phyloP scores from a whole-genome alignment of 2,113 vertebrate genomes.

The Regulus satrapa region DNA sequence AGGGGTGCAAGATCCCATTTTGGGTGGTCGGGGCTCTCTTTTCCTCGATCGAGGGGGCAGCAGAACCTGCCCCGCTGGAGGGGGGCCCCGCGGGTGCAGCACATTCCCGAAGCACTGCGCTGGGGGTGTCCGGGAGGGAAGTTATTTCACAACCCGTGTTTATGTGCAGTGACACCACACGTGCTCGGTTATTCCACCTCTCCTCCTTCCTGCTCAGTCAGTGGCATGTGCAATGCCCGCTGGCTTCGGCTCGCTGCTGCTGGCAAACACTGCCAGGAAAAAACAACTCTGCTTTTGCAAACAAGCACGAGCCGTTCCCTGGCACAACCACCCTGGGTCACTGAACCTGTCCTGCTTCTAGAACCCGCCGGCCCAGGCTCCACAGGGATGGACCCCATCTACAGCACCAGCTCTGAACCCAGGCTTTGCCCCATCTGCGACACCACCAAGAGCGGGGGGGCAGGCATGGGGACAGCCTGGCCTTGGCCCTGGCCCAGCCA shows the following conservation, averaged over 20 bases:
- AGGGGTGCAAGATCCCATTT: accelerated
- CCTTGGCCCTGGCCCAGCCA: not conserved
- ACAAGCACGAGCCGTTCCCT: not conserved
- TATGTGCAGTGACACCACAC: not conserved
- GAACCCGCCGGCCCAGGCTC: not conserved
- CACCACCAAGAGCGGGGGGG: too few species aligned
- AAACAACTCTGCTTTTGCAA: not conserved
- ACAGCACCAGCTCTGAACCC: not conserved
- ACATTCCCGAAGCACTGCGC: accelerated
- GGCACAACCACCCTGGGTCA: not conserved
- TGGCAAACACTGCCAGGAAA: not conserved
- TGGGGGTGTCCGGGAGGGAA: not conserved
- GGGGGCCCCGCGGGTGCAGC: accelerated
- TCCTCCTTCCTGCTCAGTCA: not conserved
- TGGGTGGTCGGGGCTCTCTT: not conserved
- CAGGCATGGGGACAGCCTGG: not conserved
- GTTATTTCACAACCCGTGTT: not conserved
- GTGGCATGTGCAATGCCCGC: not conserved
- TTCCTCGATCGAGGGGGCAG: not conserved
- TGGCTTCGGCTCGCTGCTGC: not conserved
- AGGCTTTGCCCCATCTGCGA: not conserved
- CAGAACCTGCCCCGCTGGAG: accelerated
- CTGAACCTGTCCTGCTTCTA: not conserved
- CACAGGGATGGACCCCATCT: accelerated
- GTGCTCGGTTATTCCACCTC: not conserved